phyloP scores from a whole-genome alignment of 1,140 invertebrate species.

The Sesamia nonagrioides region DNA sequence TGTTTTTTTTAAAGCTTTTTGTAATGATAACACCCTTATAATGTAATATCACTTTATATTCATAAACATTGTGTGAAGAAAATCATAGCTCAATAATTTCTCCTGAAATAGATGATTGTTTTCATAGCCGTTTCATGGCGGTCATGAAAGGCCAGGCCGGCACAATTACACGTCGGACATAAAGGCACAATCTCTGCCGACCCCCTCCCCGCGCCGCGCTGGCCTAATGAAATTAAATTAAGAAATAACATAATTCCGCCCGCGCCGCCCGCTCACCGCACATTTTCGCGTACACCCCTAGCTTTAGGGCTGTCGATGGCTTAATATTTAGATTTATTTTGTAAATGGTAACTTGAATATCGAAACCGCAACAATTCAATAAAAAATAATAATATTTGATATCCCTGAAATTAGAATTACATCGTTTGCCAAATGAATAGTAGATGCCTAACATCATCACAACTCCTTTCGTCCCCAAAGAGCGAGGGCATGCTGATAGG shows the following conservation, averaged over 20 bases:
- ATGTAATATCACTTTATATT: not conserved
- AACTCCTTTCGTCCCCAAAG: too few species aligned
- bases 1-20: too few species aligned
- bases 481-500: too few species aligned
- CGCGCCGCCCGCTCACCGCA: constrained; percentile 46
- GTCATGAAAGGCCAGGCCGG: not conserved
- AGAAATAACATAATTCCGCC: constrained; percentile 70
- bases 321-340: not conserved
- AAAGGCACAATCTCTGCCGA: constrained; percentile 53
- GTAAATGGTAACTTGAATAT: too few species aligned
- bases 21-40: too few species aligned
- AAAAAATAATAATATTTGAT: too few species aligned
- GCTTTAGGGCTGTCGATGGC: constrained; percentile 16
- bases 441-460: too few species aligned
- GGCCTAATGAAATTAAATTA: constrained; percentile 77
- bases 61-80: not conserved
- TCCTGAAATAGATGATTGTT: not conserved
- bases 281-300: constrained; percentile 47
- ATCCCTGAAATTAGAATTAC: too few species aligned
- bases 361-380: too few species aligned
- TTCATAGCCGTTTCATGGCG: constrained; percentile 6
- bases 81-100: constrained; percentile 9
- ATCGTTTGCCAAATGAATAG: too few species aligned
- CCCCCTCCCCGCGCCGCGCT: not conserved
- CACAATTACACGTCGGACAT: constrained; percentile 28